Evolutionary conservation across 2,888 invertebrate species (phyloP).

Genomic region (Neoaliturus tenellus): DNA sequence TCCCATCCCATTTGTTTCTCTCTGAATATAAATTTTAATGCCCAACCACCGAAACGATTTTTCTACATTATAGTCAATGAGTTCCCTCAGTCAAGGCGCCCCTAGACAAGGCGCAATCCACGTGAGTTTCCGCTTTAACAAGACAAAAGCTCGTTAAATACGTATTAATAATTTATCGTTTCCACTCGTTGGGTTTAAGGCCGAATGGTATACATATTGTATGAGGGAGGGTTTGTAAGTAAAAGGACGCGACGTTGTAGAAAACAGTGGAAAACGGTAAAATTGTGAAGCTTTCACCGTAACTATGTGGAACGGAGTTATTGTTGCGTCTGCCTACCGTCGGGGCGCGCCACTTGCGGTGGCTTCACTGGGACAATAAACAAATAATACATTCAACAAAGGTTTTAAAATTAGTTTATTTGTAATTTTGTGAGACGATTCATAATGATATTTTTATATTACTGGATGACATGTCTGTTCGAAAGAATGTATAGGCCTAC

Average conservation of each 20-base stretch:
- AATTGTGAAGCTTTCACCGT: conserved; percentile 37
- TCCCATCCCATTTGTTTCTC: no score
- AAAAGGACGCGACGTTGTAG: conserved; percentile 1
- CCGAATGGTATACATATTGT: conserved; percentile 19
- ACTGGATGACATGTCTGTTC: no score
- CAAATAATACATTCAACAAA: no score
- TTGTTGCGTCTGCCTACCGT: background rate
- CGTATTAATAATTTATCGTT: conserved; percentile 24
- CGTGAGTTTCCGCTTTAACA: background rate
- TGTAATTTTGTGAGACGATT: no score
- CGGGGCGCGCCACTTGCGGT: background rate
- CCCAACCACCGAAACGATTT: no score
- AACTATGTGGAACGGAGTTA: conserved; percentile 44
- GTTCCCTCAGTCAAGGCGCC: no score
- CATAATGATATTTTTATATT: no score
- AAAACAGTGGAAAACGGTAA: conserved; percentile 45
- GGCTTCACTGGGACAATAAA: no score
- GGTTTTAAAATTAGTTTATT: no score
- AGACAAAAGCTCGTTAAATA: conserved; percentile 20
- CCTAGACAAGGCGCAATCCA: background rate
- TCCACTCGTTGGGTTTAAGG: background rate
- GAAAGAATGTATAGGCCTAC: no score
- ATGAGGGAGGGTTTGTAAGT: conserved; percentile 4
- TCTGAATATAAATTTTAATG: no score
- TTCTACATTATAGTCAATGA: no score